Conservation (phyloP, 2,113 vertebrate species). For the Phylloscopus whistleri region DNA sequence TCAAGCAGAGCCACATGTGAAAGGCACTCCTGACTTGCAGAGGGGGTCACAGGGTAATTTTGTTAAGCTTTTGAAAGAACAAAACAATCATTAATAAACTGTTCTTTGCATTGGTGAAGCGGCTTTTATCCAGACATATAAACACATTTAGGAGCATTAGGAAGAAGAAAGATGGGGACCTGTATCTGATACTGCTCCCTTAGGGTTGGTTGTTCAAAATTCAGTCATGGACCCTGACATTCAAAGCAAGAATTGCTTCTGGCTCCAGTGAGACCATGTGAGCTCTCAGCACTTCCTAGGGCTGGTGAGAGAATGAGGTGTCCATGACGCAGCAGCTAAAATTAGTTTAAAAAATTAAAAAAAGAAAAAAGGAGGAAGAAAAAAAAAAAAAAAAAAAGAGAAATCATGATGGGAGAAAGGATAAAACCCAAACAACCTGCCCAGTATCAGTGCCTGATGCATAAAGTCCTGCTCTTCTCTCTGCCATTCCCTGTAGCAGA, state of each 20-base stretch:
- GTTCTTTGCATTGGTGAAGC: not conserved
- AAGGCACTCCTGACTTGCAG: not conserved
- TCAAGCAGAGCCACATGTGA: not conserved
- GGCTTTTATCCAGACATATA: not conserved
- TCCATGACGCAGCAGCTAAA: not conserved
- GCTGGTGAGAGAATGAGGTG: not conserved
- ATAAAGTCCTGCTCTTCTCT: not conserved
- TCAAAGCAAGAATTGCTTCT: not conserved
- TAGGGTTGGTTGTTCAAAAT: not conserved
- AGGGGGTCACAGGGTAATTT: not conserved
- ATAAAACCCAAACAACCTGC: not conserved
- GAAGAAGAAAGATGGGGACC: not conserved
- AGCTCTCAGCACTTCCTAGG: not conserved
- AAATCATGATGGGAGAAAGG: not conserved
- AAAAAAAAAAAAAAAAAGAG: rapidly evolving
- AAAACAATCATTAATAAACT: not conserved
- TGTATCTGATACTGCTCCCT: not conserved
- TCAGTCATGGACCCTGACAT: not conserved
- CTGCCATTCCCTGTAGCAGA: not conserved
- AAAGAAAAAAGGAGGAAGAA: too few species aligned
- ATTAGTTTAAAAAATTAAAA: not conserved
- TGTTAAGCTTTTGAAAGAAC: not conserved
- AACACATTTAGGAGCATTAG: not conserved
- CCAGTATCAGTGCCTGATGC: not conserved
- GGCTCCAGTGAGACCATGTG: not conserved